Base-by-base conservation (phyloP, 2,797 vertebrate species). In the Catharus ustulatus region DNA sequence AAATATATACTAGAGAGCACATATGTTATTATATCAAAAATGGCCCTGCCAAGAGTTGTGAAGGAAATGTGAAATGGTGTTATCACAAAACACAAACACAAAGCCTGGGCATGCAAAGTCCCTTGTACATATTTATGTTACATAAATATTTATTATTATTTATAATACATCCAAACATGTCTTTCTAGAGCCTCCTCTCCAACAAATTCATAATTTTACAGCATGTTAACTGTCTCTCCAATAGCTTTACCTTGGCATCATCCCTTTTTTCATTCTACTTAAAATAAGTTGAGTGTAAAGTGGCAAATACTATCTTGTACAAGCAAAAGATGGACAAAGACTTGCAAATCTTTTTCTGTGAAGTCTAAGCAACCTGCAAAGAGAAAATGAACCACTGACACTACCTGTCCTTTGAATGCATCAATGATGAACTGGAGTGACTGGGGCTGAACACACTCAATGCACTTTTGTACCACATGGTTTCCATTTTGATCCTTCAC, bases 401-500 rank as follows among this genome's bases (percentile, higher is more conserved):
- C 82, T 97, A 99, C 98, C 98, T 99, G 98, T 96, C 98, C 98
- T 95, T 99, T 98, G 95, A 99, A 99, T 13, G 98, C 98, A 62
- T 99, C 98, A 42, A 99, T 99, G 97, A 99, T 98, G 96, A 99
- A 99, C 89, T 99, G 98, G 23, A 99, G 98, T 0, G 98, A 98
- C 94, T 98, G 98, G 5, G 98, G 98, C 55, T 99, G 98, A 90
- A 99, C 98, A 95, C 98, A 99, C 87, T 99, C 98, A 18, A 98
- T 98, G 72, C 98, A 99, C 85, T 98, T 99, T 80, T 99, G 98
- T 38, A 99, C 98, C 55, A 99, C 98, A 6, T 99, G 98, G 94
- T 99, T 99, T 94, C 98, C 98, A 49, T 99, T 99, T 96, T 99
- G 98, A 97, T 99, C 98, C 94, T 99, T 99, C 90, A 99, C 98